Evolutionary conservation across 2,888 invertebrate species (phyloP).

Genomic region (Clunio marinus): DNA sequence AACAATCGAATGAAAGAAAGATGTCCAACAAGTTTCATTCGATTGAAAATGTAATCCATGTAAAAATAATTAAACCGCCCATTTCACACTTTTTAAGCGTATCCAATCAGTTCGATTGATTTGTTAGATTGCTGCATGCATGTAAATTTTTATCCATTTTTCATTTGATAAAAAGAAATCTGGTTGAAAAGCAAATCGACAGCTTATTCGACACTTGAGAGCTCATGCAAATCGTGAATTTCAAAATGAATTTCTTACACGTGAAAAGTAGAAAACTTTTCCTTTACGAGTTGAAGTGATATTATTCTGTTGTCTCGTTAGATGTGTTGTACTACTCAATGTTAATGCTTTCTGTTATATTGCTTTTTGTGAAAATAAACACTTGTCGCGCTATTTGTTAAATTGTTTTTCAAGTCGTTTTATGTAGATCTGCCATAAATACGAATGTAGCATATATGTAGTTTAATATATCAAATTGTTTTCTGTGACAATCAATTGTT

Average conservation of each 20-base stretch:
- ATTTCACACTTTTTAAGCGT: conserved; percentile 39
- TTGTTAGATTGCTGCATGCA: conserved; percentile 31
- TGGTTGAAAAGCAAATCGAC: not conserved
- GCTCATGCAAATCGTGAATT: not conserved
- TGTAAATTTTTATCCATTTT: not conserved
- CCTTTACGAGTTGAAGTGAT: conserved; percentile 33
- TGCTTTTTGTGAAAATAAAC: conserved; percentile 39
- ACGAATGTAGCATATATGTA: conserved; percentile 1
- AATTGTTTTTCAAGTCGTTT: conserved; percentile 29
- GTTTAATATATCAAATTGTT: conserved; percentile 33
- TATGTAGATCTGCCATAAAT: conserved; percentile 37
- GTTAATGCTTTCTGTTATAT: conserved; percentile 36
- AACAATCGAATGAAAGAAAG: conserved; percentile 4
- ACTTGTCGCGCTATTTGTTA: conserved; percentile 39
- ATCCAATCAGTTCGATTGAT: conserved; percentile 37
- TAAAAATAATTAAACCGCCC: conserved; percentile 39
- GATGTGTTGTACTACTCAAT: conserved; percentile 13
- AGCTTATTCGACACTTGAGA: not conserved
- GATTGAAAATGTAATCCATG: conserved; percentile 23
- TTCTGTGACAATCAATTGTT: conserved; percentile 36
- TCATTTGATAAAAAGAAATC: not conserved
- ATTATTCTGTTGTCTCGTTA: conserved; percentile 38
- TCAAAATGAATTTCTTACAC: conserved; percentile 31
- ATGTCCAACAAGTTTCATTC: conserved; percentile 1
- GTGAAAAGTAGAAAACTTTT: conserved; percentile 33